phyloP scores from a whole-genome alignment of 2,888 invertebrate genomes.

The Morpho helenor region DNA sequence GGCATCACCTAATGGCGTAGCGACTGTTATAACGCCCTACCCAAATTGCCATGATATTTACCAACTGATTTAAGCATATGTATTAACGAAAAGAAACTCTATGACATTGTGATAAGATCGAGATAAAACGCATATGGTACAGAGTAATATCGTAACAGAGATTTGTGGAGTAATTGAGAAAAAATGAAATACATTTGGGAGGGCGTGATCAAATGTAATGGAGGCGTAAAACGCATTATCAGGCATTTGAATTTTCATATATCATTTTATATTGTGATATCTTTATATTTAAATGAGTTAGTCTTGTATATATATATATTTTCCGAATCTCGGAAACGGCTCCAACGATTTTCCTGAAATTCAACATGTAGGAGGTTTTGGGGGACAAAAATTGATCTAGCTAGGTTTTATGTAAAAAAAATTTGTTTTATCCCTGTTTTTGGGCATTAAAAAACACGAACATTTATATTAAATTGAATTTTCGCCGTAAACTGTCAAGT shows the following conservation, averaged over 20 bases:
- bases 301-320: no score
- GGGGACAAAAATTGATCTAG: no score
- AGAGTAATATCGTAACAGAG: conserved; percentile 13
- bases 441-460: no score
- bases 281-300: no score
- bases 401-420: no score
- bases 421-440: no score
- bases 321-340: no score
- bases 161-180: conserved; percentile 16
- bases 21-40: background rate
- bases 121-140: background rate
- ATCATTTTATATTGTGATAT: background rate
- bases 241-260: conserved; percentile 13
- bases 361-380: no score
- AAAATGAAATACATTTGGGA: conserved; percentile 19
- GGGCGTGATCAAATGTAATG: conserved; percentile 20
- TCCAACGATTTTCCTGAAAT: no score
- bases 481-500: no score
- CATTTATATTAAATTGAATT: no score
- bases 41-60: background rate
- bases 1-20: background rate
- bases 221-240: conserved; percentile 17
- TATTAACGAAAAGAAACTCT: background rate
- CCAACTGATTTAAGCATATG: background rate
- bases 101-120: background rate